A percentile compares a stretch with the other conserved stretches of the same genome.
Conservation (phyloP, 2,113 vertebrate genomes). For the Naja naja region DNA sequence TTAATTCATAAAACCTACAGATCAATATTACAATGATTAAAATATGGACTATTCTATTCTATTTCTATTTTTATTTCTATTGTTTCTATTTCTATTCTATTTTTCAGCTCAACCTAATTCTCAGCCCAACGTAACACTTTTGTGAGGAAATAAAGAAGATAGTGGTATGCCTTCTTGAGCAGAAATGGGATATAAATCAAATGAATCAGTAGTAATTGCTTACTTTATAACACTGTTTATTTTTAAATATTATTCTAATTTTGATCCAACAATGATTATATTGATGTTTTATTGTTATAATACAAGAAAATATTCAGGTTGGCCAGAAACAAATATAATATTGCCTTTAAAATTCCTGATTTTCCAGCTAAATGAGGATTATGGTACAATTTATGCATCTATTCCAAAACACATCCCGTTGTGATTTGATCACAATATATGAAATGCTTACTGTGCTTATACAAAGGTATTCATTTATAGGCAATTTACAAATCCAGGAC, state of each 20-base stretch:
- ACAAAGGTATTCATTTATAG: neutral
- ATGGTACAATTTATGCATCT: neutral
- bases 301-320: neutral
- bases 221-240: neutral
- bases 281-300: neutral
- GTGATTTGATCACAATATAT: neutral
- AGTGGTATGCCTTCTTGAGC: neutral
- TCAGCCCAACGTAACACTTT: neutral
- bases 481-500: slow-evolving; percentile 32
- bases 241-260: neutral
- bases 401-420: neutral
- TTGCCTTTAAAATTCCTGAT: neutral
- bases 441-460: neutral
- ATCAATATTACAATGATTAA: neutral
- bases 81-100: no score
- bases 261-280: neutral
- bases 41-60: neutral
- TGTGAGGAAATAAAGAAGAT: neutral
- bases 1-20: neutral
- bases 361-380: neutral
- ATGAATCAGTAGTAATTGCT: neutral
- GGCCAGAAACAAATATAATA: neutral
- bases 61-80: no score
- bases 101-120: neutral
- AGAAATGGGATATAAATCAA: neutral